phyloP scores from a whole-genome alignment of 1,140 invertebrate species.

The Drosophila ohnishii region DNA sequence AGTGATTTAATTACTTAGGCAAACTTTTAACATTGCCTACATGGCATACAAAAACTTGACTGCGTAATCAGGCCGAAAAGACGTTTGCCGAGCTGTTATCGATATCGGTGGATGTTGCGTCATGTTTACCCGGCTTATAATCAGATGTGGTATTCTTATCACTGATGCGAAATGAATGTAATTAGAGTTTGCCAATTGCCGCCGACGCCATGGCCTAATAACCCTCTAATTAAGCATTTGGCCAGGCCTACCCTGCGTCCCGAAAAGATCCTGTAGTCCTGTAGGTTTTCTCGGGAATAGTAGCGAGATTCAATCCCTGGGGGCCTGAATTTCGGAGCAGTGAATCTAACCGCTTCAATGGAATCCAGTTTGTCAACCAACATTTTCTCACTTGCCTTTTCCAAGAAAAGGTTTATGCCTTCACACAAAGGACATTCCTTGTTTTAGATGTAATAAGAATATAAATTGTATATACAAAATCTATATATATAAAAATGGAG shows the following conservation, averaged over 20 bases:
- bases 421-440: too few species aligned
- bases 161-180: conserved; percentile 73
- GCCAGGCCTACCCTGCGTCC: not conserved
- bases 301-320: too few species aligned
- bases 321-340: not conserved
- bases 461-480: not conserved
- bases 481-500: too few species aligned
- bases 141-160: conserved; percentile 62
- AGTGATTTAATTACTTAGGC: conserved; percentile 80
- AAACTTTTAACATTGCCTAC: conserved; percentile 81
- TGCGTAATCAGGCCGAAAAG: conserved; percentile 58
- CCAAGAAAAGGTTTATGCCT: not conserved
- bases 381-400: not conserved
- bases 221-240: conserved; percentile 64
- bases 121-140: conserved; percentile 40
- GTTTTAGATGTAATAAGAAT: not conserved
- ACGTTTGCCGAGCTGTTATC: conserved; percentile 48
- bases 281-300: not conserved
- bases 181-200: conserved; percentile 73
- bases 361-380: not conserved
- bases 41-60: conserved; percentile 73
- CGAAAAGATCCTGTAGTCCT: not conserved
- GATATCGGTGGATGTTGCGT: conserved; percentile 44
- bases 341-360: not conserved
- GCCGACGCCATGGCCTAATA: conserved; percentile 48